Evolutionary conservation across 1,140 invertebrate species (phyloP), one percentile per base, ranked within the genome.

Genomic region (Trichonephila clavata): DNA sequence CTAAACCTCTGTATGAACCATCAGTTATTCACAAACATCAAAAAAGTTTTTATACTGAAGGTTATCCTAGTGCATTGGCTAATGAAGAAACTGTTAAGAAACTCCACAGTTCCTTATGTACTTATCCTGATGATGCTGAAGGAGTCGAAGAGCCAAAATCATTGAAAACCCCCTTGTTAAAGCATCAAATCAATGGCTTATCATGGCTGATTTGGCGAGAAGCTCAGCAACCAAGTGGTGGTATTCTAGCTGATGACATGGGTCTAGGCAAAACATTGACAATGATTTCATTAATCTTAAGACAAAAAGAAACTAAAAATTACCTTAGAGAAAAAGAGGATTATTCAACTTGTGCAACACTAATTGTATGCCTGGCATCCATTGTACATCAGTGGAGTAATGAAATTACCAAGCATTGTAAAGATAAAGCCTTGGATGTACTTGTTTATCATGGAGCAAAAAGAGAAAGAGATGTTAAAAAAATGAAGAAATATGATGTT

Each of bases 241-340:
- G 98, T 2, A 97, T 98, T 65, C 95, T 98, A 65, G 98, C 98
- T 87, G 98, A 99, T 96, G 98, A 99, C 95, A 99, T 99, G 98
- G 99, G 99, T 57, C 95, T 97, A 0, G 98, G 98, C 0, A 99
- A 99, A 96, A 99, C 99, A 0, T 95, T 99, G 8, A 98, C 98
- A 0, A 98, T 99, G 97, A 98, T 99, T 94, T 97, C 98, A 0
- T 95, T 99, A 6, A 96, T 98, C 5, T 95, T 98, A 1, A 96
- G 96, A 65, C 95, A 96, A 92, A 94, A 94, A 68, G 95, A 96
- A 65, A 94, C 86, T 81, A 95, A 89, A 32, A 68, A 92, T 61
- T 90, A 27, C 20, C 8, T 77, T 8, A 20, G 14, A 27, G 50
- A 27, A 21, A 59, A 77, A 24, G 50, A 18, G 6, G 24, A 59